phyloP scores from a whole-genome alignment of 2,113 vertebrate genomes.

The Ceyx margarethae region DNA sequence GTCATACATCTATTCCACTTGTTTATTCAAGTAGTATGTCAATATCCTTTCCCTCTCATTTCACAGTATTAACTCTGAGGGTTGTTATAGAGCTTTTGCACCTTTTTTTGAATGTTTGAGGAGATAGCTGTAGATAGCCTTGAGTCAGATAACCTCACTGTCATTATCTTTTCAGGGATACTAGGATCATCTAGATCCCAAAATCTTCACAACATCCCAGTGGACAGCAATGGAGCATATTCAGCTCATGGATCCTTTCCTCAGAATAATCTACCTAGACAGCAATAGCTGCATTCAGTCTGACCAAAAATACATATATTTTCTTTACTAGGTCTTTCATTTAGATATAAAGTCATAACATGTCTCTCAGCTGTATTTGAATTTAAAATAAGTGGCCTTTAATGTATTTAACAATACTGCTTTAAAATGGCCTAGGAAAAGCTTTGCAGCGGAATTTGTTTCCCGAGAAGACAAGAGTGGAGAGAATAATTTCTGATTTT shows the following conservation, averaged over 20 bases:
- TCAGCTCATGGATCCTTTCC: not conserved
- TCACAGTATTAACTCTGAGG: not conserved
- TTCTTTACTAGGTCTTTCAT: not conserved
- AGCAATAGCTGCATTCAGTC: not conserved
- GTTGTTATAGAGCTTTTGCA: not conserved
- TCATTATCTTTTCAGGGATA: not conserved
- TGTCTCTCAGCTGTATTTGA: not conserved
- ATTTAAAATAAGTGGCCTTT: slow-evolving; percentile 13
- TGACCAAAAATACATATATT: not conserved
- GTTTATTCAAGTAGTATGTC: not conserved
- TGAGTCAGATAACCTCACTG: not conserved
- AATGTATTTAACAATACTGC: slow-evolving; percentile 17
- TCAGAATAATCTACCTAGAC: not conserved
- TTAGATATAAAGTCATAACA: not conserved
- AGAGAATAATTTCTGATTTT: slow-evolving; percentile 26
- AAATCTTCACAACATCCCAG: not conserved
- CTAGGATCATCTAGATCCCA: not conserved
- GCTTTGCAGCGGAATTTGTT: not conserved
- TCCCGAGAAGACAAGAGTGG: not conserved
- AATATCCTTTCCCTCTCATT: not conserved
- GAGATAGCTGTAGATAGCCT: not conserved
- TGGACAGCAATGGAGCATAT: not conserved
- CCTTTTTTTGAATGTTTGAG: not conserved
- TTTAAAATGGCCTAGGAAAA: not conserved
- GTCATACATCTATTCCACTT: not conserved